Base-by-base conservation (phyloP, 2,113 vertebrate species). In the Corythaeola cristata region DNA sequence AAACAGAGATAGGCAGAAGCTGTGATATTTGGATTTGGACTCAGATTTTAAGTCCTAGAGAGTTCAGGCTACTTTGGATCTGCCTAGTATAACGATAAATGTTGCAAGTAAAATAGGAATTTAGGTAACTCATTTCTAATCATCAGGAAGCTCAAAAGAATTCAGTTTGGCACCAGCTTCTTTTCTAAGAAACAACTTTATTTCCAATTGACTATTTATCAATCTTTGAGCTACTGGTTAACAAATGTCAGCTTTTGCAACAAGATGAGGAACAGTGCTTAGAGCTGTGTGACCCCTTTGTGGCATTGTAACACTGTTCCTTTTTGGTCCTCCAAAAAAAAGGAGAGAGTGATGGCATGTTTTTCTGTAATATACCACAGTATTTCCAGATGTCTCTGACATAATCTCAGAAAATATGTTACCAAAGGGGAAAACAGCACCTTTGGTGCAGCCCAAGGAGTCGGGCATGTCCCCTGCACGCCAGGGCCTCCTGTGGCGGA, bases 381-480 rank as follows among this genome's bases (percentile, higher is more conserved):
- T 47, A 59, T 81, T 84, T 88, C 13, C 30, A 64, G 52, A 59
- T 18, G 37, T 28, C 23, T 71, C 19, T 81, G 52, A 55, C 12
- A 28, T 0, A 0, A n/a, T 18, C 15, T 47, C 45, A n/a, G 47
- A 45, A 88, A 81, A 44, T 5, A 5, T 3, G 3, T 28, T 60
- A 67, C 24, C 68, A 33, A 88, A 69, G 30, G n/a, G 39, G 15
- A 76, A 79, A 67, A n/a, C 0, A 67, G 9, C 37, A 64, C 8
- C 23, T 90, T 68, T 64, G 44, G 44, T 59, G 55, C 37, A 67
- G 33, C 15, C 12, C 1, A 4, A 30, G 2, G 6, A 6, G 21
- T 50, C 0, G 0, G 23, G 33, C 39, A 50, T 0, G 1, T n/a
- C 4, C n/a, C n/a, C 50, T 37, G 63, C 15, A 16, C 0, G 0